A percentile compares a stretch with the other conserved stretches of the same genome.
Evolutionary conservation across 2,888 invertebrate species (phyloP).

Genomic region (Macrophya annulata): DNA sequence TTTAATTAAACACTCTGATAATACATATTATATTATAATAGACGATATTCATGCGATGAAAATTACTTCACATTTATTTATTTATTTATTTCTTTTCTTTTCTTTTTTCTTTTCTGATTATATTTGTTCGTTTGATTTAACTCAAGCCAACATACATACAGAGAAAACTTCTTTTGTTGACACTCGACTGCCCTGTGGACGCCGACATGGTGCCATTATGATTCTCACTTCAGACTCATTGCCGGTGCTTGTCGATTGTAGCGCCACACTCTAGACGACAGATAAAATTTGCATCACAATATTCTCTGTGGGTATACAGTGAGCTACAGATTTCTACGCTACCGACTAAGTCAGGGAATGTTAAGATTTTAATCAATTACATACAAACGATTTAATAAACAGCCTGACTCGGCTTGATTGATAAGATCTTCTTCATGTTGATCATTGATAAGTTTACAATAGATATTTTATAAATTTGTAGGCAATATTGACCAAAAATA

Average conservation of each 20-base stretch:
- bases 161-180: background rate
- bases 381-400: too few relatives aligned
- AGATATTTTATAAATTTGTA: too few relatives aligned
- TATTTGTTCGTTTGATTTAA: background rate
- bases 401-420: too few relatives aligned
- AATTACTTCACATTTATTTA: constrained; percentile 10
- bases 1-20: too few relatives aligned
- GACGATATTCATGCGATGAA: too few relatives aligned
- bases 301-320: background rate
- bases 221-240: background rate
- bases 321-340: background rate
- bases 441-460: too few relatives aligned
- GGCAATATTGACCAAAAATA: too few relatives aligned
- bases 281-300: background rate
- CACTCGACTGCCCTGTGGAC: background rate
- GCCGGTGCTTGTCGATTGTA: background rate
- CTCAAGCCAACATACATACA: background rate
- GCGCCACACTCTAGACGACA: background rate
- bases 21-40: too few relatives aligned
- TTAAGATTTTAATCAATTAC: background rate
- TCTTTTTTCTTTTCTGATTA: background rate
- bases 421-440: too few relatives aligned
- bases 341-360: background rate
- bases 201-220: constrained; percentile 5
- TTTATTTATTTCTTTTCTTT: background rate